Base-by-base conservation (phyloP, 2,113 vertebrate species). In the Monarcha castaneiventris region DNA sequence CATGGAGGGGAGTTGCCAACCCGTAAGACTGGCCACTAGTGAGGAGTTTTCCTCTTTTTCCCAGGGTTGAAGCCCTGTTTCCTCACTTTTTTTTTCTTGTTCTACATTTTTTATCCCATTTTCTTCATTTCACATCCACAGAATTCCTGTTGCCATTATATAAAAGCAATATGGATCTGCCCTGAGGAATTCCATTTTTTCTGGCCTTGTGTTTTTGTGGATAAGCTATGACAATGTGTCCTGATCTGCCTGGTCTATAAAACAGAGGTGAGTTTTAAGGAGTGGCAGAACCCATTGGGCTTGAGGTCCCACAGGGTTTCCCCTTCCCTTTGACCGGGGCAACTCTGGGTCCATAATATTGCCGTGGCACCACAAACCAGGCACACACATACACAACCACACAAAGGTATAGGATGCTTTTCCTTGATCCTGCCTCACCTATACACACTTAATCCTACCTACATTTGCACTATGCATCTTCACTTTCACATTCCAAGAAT, bases 31-130 rank as follows among this genome's bases (percentile, higher is more conserved):
- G 30, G 19, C 6, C 29, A 23, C 17, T 27, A 59, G 13, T 10
- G 9, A 86, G 15, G 23, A 64, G 13, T 35, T 73, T 64, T 84
- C 11, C 19, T 87, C 14, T 12, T 58, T 76, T 80, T 80, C 54
- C 23, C 26, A 43, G 19, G 5, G 16, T 39, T 26, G 44, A 49
- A 94, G 5, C 4, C 12, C 13, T 54, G 17, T 33, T 74, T 69
- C 13, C 6, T 35, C 5, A 3, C 5, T 16, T 8, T 27, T 16
- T 13, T 15, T 32, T 2, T 1, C 25, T 14, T 21, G 14, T 9
- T 88, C 67, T 54, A 32, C 19, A 25, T 35, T 2, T 37, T 90
- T 77, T 61, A 13, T 22, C 17, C 17, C 32, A 9, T 71, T 85
- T 79, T 90, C 20, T 58, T 80, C 5, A 19, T 46, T 80, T 69